Conservation (phyloP, 2,797 vertebrate genomes). For the Enteromius trimaculatus region DNA sequence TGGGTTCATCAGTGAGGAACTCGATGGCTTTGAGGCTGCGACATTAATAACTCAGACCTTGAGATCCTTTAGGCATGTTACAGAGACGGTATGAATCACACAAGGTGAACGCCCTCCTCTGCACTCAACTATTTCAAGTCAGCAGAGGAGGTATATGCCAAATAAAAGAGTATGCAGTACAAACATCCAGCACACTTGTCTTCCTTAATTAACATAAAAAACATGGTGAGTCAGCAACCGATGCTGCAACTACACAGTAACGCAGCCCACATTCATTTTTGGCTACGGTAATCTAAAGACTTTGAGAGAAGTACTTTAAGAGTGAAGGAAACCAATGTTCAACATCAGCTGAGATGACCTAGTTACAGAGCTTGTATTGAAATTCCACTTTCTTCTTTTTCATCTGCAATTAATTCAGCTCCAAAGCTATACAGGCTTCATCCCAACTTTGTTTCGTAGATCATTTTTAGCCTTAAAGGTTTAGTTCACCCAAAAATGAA, state of each 20-base stretch:
- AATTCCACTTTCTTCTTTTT: not conserved
- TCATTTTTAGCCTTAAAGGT: not conserved
- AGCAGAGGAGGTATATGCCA: constrained; percentile 5
- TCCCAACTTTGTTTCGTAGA: not conserved
- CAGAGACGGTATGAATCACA: not conserved
- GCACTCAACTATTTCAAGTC: constrained; percentile 16
- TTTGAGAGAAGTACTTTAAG: constrained; percentile 18
- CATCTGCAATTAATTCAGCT: constrained; percentile 5
- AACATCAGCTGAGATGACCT: constrained; percentile 28
- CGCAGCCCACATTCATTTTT: not conserved
- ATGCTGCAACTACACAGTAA: not conserved
- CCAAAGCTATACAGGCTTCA: not conserved
- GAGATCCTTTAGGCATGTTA: constrained; percentile 22
- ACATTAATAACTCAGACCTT: constrained; percentile 33
- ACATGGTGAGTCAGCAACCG: constrained; percentile 31
- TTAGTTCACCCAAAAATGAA: not conserved
- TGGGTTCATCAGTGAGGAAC: constrained; percentile 17
- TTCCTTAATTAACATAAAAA: constrained; percentile 35
- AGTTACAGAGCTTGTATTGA: constrained; percentile 30
- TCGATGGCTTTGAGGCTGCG: not conserved
- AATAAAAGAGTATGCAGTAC: constrained; percentile 5
- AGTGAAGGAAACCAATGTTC: constrained; percentile 12
- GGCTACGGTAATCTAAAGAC: not conserved
- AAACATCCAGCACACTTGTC: constrained; percentile 13
- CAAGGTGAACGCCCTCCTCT: constrained; percentile 15